Evolutionary conservation across 2,797 vertebrate species (phyloP).

Genomic region (Parauchenoglanis punctatus): DNA sequence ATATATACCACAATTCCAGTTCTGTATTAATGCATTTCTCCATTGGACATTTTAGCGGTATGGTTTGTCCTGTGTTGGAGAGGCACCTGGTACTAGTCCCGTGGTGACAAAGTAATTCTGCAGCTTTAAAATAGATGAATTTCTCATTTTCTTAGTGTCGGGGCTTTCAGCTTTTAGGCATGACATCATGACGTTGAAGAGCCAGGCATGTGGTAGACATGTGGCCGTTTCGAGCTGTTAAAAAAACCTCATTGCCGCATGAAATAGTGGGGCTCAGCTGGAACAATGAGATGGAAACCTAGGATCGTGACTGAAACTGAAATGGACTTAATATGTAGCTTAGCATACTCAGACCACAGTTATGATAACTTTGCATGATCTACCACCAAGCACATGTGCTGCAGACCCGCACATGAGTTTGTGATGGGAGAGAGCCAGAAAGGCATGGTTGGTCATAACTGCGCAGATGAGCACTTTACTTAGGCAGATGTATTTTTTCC

Average conservation of each 20-base stretch:
- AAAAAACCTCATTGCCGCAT: neutral
- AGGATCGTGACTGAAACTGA: neutral
- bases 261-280: neutral
- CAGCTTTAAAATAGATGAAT: slow-evolving; percentile 3
- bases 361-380: neutral
- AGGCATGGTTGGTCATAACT: neutral
- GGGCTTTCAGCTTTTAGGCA: neutral
- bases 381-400: neutral
- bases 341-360: neutral
- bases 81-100: neutral
- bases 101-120: neutral
- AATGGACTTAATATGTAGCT: neutral
- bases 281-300: neutral
- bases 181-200: neutral
- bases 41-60: neutral
- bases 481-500: neutral
- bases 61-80: neutral
- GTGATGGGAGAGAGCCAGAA: neutral
- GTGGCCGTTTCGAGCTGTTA: slow-evolving; percentile 6
- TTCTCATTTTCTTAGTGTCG: neutral
- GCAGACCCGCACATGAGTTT: neutral
- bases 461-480: neutral
- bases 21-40: no score
- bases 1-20: no score
- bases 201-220: slow-evolving; percentile 18